A percentile compares a stretch with the other conserved stretches of the same genome.
Conservation (phyloP, 1,140 invertebrate genomes). For the Drosophila kohkoa region DNA sequence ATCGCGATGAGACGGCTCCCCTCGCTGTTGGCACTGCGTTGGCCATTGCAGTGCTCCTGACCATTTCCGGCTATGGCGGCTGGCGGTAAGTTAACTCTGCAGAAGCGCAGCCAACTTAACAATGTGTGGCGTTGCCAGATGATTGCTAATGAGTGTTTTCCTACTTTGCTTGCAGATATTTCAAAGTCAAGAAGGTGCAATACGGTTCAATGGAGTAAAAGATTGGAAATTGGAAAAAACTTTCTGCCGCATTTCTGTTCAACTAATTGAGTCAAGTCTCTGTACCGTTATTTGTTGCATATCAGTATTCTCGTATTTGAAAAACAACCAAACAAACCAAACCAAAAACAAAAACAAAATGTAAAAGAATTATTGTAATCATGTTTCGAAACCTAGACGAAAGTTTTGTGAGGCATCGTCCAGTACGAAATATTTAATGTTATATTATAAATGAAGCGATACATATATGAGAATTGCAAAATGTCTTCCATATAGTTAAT, state of each 20-base stretch:
- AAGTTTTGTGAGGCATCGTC: conserved; percentile 33
- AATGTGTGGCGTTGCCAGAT: neutral
- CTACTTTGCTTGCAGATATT: conserved; percentile 88
- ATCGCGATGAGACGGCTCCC: conserved; percentile 92
- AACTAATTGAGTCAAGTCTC: conserved; percentile 30
- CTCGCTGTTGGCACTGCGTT: conserved; percentile 94
- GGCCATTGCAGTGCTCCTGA: conserved; percentile 91
- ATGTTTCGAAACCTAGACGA: conserved; percentile 23
- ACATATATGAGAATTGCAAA: conserved; percentile 78
- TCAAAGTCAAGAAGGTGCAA: conserved; percentile 95
- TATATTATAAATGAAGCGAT: conserved; percentile 43
- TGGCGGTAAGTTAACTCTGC: conserved; percentile 71
- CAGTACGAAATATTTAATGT: conserved; percentile 25
- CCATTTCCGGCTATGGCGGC: conserved; percentile 93
- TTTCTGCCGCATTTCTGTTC: conserved; percentile 57
- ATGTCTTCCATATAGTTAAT: conserved; percentile 84
- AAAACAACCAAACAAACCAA: conserved; percentile 1
- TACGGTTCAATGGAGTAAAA: conserved; percentile 96
- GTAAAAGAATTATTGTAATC: conserved; percentile 36
- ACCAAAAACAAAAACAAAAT: neutral
- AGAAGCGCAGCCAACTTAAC: conserved; percentile 6
- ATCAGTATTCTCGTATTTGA: conserved; percentile 33
- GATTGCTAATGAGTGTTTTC: neutral
- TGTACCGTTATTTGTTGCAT: conserved; percentile 42
- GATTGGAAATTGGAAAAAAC: neutral